A percentile compares a stretch with the other conserved stretches of the same genome.
These are phyloP conservation scores for Tricholaema leucomelas DNA, from an alignment of 2,113 vertebrate species.

Conservation along the genomic window DNA sequence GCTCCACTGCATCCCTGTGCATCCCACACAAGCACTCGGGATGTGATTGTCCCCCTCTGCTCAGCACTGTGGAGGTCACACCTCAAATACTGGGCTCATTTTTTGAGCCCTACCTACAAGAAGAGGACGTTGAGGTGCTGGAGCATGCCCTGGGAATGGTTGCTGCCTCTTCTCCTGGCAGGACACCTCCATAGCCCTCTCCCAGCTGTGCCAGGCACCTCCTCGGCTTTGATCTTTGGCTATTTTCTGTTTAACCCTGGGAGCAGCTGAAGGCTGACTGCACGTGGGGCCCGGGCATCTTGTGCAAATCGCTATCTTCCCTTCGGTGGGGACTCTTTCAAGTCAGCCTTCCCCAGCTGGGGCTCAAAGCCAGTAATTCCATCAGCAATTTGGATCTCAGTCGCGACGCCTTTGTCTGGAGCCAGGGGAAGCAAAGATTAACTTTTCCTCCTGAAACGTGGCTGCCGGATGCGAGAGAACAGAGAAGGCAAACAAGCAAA, in stretches of 20 bases:
- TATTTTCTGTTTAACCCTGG: background rate
- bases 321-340: background rate
- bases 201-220: rapidly evolving
- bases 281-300: rapidly evolving
- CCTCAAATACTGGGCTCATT: no score
- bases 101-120: no score
- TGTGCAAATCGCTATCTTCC: background rate
- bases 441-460: slow-evolving; percentile 24
- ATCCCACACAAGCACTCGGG: background rate
- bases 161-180: background rate
- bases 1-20: rapidly evolving
- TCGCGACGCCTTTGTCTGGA: slow-evolving; percentile 3
- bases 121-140: no score
- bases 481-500: slow-evolving; percentile 42
- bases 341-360: background rate
- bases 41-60: no score
- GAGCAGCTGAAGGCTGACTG: background rate
- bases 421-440: slow-evolving; percentile 11
- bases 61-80: no score
- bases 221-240: rapidly evolving
- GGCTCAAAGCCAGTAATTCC: background rate
- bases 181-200: background rate
- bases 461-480: slow-evolving; percentile 25
- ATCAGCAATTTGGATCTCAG: background rate
- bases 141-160: no score